Evolutionary conservation across 2,113 vertebrate species (phyloP), one percentile per base, ranked within the genome.

Genomic region (Nycticebus coucang): DNA sequence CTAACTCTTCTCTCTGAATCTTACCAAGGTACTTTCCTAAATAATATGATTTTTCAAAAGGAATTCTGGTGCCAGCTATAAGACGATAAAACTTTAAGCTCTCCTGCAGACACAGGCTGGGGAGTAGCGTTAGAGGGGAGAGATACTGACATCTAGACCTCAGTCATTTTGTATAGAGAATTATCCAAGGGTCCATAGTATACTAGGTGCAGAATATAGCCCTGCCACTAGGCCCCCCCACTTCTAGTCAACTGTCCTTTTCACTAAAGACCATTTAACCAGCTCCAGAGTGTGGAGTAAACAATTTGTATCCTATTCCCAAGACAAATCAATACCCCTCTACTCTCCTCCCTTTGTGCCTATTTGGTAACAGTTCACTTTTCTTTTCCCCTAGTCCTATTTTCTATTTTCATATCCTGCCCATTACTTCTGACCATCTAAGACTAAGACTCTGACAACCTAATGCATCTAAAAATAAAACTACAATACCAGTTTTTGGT

Each of bases 1-100:
- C 30, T 95, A 5, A 30, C 7, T 24, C 92, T 81, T 92, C 64
- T 87, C 14, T 72, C 33, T 53, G 33, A 88, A 41, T 81, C 26
- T 94, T 84, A 77, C 8, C 50, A 57, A 78, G 19, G 30, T 62
- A 45, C 13, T 55, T 94, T 86, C 18, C 26, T 78, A 59, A 94
- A 89, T 18, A 11, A 13, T 9, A 41, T 66, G 37, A 24, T 60
- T 87, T 81, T 89, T 86, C 7, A 45, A 87, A 66, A 13, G 12
- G 37, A 81, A 86, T 82, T 62, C 72, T 91, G 17, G 71, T 41
- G 83, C 24, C 37, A 81, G 9, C 17, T 82, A 1, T 81, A 81
- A 95, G 19, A 83, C 26, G 77, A 57, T 59, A 77, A 64, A 89
- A 89, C 19, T 35, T 57, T 64, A 81, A 84, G 30, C 21, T 21